These are phyloP conservation scores for Otus sunia DNA, from an alignment of 2,113 vertebrate species.

Conservation along the genomic window DNA sequence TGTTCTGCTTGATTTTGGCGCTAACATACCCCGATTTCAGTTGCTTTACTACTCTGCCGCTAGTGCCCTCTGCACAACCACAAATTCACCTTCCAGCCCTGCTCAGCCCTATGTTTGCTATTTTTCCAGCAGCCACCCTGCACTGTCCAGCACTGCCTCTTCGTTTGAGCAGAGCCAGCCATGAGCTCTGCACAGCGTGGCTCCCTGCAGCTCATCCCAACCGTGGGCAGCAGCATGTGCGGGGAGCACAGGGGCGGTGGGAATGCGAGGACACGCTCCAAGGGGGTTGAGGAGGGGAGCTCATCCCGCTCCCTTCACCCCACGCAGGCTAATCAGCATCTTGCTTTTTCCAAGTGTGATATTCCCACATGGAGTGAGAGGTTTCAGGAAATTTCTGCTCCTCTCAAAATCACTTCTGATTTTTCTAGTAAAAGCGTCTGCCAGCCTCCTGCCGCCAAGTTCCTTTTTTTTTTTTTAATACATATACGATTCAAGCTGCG, in stretches of 20 bases:
- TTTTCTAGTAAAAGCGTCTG: conserved; percentile 76
- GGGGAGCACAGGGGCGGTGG: not conserved
- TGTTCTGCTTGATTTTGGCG: not conserved
- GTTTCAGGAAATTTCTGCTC: conserved; percentile 64
- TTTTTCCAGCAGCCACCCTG: not conserved
- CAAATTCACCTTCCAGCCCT: not conserved
- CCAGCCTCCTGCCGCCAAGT: conserved; percentile 67
- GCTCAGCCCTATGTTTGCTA: not conserved
- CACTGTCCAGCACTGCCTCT: not conserved
- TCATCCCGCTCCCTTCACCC: rapidly evolving
- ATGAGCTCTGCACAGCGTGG: rapidly evolving
- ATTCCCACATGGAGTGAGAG: conserved; percentile 37
- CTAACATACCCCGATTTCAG: rapidly evolving
- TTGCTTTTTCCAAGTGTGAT: not conserved
- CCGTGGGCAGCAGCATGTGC: rapidly evolving
- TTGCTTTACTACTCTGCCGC: not conserved
- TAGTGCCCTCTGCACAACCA: not conserved
- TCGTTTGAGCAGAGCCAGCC: not conserved
- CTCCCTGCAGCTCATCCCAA: not conserved
- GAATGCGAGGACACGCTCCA: not conserved
- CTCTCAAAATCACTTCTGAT: conserved; percentile 71
- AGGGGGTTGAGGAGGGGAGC: not conserved
- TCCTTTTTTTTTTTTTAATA: conserved; percentile 45
- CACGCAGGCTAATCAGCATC: not conserved
- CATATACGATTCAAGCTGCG: conserved; percentile 66